A percentile compares a stretch with the other conserved stretches of the same genome.
These are phyloP conservation scores for Propithecus perrieri DNA, from an alignment of 2,797 vertebrate species.

Conservation along the genomic window DNA sequence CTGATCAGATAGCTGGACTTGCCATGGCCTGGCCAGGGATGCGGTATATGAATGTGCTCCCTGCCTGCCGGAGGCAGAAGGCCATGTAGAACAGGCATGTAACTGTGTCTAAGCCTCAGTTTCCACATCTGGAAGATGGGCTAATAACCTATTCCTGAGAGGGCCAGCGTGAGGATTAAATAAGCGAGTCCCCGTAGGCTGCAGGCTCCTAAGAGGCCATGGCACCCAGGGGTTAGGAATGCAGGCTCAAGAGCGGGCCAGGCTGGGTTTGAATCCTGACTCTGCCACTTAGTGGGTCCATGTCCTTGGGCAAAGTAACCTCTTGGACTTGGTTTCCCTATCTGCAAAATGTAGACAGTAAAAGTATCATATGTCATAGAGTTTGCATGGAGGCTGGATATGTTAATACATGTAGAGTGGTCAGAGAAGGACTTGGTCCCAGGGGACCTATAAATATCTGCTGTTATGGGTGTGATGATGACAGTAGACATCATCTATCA, in stretches of 20 bases:
- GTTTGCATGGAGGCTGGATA: not conserved
- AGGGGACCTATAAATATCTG: not conserved
- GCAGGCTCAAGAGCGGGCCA: fast-evolving
- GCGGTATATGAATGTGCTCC: fast-evolving
- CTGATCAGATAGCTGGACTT: not conserved
- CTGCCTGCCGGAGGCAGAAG: not conserved
- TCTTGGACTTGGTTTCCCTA: not conserved
- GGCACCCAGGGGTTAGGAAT: fast-evolving
- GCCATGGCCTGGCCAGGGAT: fast-evolving
- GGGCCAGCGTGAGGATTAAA: not conserved
- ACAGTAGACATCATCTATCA: no score
- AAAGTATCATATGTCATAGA: not conserved
- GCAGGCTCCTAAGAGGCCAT: not conserved
- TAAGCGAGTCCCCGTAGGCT: fast-evolving
- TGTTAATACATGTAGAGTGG: not conserved
- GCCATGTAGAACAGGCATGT: not conserved
- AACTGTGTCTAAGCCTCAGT: not conserved
- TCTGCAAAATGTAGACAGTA: not conserved
- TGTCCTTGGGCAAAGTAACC: not conserved
- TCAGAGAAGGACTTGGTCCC: not conserved
- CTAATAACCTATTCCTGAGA: not conserved
- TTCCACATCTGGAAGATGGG: not conserved
- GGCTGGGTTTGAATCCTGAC: not conserved
- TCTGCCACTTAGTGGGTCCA: no score
- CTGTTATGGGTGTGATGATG: not conserved